Base-by-base conservation (phyloP, 1,140 invertebrate genomes). In the Neoseiulus cucumeris region DNA sequence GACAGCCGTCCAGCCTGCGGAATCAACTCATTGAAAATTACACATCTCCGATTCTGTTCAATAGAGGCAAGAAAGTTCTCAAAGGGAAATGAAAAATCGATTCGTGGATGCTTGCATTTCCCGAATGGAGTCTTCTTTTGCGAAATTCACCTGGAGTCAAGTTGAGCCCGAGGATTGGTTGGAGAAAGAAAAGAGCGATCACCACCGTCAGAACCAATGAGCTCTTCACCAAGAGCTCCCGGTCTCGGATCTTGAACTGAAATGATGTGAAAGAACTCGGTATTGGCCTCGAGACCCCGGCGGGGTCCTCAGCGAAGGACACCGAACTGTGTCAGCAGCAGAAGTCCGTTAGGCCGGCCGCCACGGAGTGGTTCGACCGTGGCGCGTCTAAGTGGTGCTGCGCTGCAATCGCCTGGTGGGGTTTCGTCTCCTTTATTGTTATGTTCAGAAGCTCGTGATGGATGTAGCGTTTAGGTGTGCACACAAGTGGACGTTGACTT, bases 171-270 rank as follows among this genome's bases (percentile, higher is more conserved):
- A 85, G 85, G 42, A 77, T 74, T 14, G 86, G 87, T 71, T 91
- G 85, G 6, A 91, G 72, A 69, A 90, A 91, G 74, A 92, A 91
- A 0, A 89, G 76, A 1, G 81, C 73, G 42, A 91, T 85, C 4
- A 90, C 86, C 45, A 86, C 82, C 0, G 79, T 44, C 28, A 91
- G 75, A 0, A 85, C 82, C 0, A 84, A 73, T 1, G 80, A 78
- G 22, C 84, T 85, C 72, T 92, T 91, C 0, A 83, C 72, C 14
- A 92, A 73, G n/a, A 91, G 74, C 29, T 76, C 74, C 66, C 81
- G 83, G 71, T 91, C 83, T 68, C 83, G 81, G 66, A 91, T 88
- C 44, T 82, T 82, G 72, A 87, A 90, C 87, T 91, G 77, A 33
- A 80, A 80, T 66, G n/a, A n/a, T n/a, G n/a, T n/a, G n/a, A n/a